Conservation (phyloP, 2,113 vertebrate genomes). For the Trogon surrucura region DNA sequence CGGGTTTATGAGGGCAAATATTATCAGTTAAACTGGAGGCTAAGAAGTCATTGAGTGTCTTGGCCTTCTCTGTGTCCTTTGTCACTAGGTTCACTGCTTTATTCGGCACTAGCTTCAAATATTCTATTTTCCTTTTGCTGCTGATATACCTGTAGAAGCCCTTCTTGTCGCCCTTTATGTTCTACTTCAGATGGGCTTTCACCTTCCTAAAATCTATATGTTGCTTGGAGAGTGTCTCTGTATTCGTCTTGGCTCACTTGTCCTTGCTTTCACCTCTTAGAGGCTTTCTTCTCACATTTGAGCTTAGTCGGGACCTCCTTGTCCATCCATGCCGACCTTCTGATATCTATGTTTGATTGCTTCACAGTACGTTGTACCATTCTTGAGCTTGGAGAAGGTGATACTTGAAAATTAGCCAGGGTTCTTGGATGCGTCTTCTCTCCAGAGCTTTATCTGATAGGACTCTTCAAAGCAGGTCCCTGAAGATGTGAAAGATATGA, state of each 20-base stretch:
- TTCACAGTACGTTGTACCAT: not conserved
- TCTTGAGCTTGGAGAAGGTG: not conserved
- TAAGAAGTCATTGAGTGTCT: not conserved
- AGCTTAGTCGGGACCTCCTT: not conserved
- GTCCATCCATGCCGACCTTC: not conserved
- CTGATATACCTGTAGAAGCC: not conserved
- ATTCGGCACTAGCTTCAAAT: not conserved
- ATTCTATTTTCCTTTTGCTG: not conserved
- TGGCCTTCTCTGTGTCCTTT: not conserved
- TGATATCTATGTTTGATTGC: not conserved
- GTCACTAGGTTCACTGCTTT: not conserved
- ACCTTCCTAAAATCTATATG: not conserved
- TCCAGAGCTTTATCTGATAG: not conserved
- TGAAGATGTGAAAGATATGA: not conserved
- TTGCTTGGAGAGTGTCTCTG: not conserved
- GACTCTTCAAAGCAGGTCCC: not conserved
- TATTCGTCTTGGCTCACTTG: not conserved
- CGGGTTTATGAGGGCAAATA: not conserved
- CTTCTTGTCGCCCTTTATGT: not conserved
- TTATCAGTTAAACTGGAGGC: not conserved
- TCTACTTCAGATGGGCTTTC: not conserved
- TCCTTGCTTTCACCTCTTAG: not conserved
- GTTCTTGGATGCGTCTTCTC: not conserved
- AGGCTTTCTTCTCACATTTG: not conserved
- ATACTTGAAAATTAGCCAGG: not conserved